A percentile compares a stretch with the other conserved stretches of the same genome.
These are phyloP conservation scores for Dicrurus megarhynchus DNA, from an alignment of 2,113 vertebrate species.

Conservation along the genomic window DNA sequence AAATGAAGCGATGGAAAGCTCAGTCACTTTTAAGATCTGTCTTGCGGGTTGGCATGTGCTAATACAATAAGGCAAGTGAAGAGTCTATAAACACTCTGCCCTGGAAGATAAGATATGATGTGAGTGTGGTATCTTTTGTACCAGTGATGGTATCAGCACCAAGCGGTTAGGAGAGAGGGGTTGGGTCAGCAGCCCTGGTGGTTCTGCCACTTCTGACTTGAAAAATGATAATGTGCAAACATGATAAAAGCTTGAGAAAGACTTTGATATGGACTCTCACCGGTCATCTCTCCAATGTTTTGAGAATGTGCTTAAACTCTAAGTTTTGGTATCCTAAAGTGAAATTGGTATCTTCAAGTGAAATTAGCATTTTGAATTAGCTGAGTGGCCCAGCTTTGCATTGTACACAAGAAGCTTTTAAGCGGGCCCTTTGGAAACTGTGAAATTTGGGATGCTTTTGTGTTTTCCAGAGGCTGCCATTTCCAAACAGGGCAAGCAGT, in stretches of 20 bases:
- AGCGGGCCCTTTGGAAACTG: neutral
- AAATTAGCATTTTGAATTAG: neutral
- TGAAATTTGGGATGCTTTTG: neutral
- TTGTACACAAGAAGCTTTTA: neutral
- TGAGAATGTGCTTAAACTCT: neutral
- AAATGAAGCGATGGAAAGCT: neutral
- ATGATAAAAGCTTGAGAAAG: slow-evolving; percentile 43
- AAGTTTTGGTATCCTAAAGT: neutral
- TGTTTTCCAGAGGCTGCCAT: neutral
- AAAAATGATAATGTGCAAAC: neutral
- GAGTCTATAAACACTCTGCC: slow-evolving; percentile 4
- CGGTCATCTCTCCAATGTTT: neutral
- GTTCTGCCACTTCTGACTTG: neutral
- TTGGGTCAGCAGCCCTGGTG: neutral
- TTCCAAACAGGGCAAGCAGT: neutral
- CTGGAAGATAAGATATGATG: slow-evolving; percentile 2
- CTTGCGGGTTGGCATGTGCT: neutral
- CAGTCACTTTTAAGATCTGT: neutral
- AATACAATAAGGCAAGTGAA: neutral
- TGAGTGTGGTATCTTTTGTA: neutral
- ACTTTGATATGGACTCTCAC: neutral
- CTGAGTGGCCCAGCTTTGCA: neutral
- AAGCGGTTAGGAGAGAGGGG: neutral
- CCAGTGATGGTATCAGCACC: slow-evolving; percentile 7
- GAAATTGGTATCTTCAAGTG: neutral